Conservation (phyloP, 2,113 vertebrate species). For the Chaetodon trifascialis region DNA sequence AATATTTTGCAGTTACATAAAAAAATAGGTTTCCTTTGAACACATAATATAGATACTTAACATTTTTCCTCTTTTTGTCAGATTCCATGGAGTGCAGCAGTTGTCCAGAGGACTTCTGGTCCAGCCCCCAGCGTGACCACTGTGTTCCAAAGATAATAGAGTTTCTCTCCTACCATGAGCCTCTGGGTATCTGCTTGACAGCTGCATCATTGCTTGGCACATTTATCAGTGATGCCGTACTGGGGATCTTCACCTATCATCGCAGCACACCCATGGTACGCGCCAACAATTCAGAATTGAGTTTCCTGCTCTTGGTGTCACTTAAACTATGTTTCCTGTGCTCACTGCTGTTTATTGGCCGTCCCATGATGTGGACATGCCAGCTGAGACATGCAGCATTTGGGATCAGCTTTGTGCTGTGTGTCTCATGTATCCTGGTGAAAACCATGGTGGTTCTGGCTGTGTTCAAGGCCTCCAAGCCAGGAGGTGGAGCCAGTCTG, state of each 20-base stretch:
- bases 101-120: slow-evolving; percentile 77
- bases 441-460: too few relatives aligned
- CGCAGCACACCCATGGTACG: slow-evolving; percentile 74
- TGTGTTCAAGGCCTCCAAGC: too few relatives aligned
- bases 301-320: slow-evolving; percentile 77
- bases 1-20: not conserved
- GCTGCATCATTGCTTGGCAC: too few relatives aligned
- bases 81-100: slow-evolving; percentile 70
- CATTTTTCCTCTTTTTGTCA: slow-evolving; percentile 9
- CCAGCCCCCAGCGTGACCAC: slow-evolving; percentile 26
- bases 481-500: too few relatives aligned
- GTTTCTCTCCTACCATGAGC: too few relatives aligned
- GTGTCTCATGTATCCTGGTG: slow-evolving; percentile 23
- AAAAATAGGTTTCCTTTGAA: too few relatives aligned
- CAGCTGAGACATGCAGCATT: slow-evolving; percentile 61
- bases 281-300: slow-evolving; percentile 82
- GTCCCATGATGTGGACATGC: slow-evolving; percentile 43
- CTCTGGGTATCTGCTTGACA: too few relatives aligned
- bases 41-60: not conserved
- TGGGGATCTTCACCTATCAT: slow-evolving; percentile 23
- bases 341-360: slow-evolving; percentile 49
- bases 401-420: slow-evolving; percentile 63
- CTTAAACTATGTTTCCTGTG: slow-evolving; percentile 82
- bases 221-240: too few relatives aligned
- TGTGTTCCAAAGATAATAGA: too few relatives aligned